Conservation (phyloP, 2,888 invertebrate species). For the Drosophila buzzatii region DNA sequence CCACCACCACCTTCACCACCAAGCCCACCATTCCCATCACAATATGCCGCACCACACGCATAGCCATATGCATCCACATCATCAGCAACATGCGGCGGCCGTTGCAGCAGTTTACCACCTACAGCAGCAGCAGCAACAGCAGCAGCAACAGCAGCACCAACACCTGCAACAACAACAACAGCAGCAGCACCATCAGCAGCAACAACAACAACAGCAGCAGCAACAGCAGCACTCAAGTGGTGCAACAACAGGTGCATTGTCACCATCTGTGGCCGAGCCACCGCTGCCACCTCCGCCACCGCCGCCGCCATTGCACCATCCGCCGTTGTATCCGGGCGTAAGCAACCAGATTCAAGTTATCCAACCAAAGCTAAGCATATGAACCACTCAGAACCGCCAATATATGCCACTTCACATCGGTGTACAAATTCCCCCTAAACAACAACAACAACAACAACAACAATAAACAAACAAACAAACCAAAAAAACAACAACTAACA, state of each 20-base stretch:
- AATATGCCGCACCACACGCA: constrained; percentile 60
- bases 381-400: constrained; percentile 27
- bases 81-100: constrained; percentile 63
- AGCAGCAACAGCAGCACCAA: constrained; percentile 51
- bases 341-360: constrained; percentile 71
- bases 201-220: constrained; percentile 20
- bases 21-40: constrained; percentile 69
- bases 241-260: constrained; percentile 49
- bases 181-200: constrained; percentile 40
- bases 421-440: constrained; percentile 18
- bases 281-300: constrained; percentile 39
- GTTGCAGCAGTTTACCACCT: constrained; percentile 70
- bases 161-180: constrained; percentile 52
- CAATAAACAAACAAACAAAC: constrained; percentile 9
- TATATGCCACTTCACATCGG: constrained; percentile 27
- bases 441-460: constrained; percentile 12
- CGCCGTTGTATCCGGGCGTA: constrained; percentile 84
- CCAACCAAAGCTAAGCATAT: constrained; percentile 52
- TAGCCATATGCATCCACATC: constrained; percentile 65
- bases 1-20: constrained; percentile 41
- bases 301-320: constrained; percentile 76
- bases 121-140: constrained; percentile 64
- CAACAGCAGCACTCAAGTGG: constrained; percentile 49
- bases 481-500: constrained; percentile 38
- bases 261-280: constrained; percentile 37